A percentile compares a stretch with the other conserved stretches of the same genome.
These are phyloP conservation scores for Pogonus chalceus DNA, from an alignment of 1,140 invertebrate genomes.

Conservation along the genomic window DNA sequence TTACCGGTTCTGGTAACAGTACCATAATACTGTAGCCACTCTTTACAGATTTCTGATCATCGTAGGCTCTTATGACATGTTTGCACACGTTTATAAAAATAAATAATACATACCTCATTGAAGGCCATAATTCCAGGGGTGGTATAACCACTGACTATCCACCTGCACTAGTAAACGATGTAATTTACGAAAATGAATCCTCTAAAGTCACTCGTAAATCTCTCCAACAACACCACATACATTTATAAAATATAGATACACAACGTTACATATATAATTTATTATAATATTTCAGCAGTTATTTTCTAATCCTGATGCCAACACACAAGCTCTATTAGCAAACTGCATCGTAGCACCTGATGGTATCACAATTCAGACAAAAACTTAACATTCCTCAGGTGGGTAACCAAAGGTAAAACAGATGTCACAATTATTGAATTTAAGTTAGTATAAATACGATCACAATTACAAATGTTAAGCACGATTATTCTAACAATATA, in stretches of 20 bases:
- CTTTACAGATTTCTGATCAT: too few relatives aligned
- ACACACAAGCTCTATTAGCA: not conserved
- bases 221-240: slow-evolving; percentile 1
- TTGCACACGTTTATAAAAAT: too few relatives aligned
- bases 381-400: slow-evolving; percentile 12
- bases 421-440: not conserved
- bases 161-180: not conserved
- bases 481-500: not conserved
- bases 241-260: slow-evolving; percentile 1
- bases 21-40: too few relatives aligned
- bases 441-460: not conserved
- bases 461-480: not conserved
- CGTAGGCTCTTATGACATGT: too few relatives aligned
- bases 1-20: too few relatives aligned
- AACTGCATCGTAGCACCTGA: slow-evolving; percentile 10
- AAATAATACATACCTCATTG: slow-evolving; percentile 11
- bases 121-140: slow-evolving; percentile 9
- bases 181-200: too few relatives aligned
- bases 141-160: not conserved
- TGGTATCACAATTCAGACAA: slow-evolving; percentile 5
- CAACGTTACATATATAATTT: not conserved
- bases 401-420: not conserved
- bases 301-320: not conserved
- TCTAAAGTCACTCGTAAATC: not conserved
- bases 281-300: not conserved